A percentile compares a stretch with the other conserved stretches of the same genome.
Evolutionary conservation across 2,113 vertebrate species (phyloP).

Genomic region (Pica pica): DNA sequence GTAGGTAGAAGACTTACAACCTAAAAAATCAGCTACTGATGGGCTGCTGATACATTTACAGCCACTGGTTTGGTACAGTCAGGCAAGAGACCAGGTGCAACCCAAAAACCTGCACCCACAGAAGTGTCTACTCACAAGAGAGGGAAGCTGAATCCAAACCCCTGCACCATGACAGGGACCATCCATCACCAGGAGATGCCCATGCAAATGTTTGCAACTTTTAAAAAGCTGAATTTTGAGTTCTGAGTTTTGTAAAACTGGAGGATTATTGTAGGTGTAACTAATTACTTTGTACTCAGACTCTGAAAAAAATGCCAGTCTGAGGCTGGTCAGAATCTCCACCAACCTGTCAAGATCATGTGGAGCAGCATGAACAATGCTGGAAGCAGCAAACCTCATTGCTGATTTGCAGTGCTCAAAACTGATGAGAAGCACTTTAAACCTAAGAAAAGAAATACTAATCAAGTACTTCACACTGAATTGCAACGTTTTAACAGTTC

Average conservation of each 20-base stretch:
- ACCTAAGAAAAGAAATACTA: background rate
- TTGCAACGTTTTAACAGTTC: background rate
- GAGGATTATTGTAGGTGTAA: background rate
- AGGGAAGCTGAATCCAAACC: background rate
- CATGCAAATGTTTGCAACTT: background rate
- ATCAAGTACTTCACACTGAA: background rate
- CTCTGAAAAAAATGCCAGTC: background rate
- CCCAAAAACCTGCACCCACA: background rate
- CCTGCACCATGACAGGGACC: accelerated
- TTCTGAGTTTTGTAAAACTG: background rate
- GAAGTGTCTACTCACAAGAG: background rate
- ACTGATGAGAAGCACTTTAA: background rate
- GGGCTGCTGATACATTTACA: background rate
- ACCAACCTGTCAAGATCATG: background rate
- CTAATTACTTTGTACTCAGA: background rate
- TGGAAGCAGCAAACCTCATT: background rate
- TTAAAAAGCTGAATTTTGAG: background rate
- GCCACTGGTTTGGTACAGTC: background rate
- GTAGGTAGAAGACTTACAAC: background rate
- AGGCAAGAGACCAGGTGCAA: background rate
- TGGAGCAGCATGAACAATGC: background rate
- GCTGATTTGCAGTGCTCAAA: background rate
- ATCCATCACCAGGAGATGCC: background rate
- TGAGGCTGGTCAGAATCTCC: background rate
- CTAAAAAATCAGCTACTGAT: background rate